Evolutionary conservation across 2,113 vertebrate species (phyloP).

Genomic region (Ictalurus furcatus): DNA sequence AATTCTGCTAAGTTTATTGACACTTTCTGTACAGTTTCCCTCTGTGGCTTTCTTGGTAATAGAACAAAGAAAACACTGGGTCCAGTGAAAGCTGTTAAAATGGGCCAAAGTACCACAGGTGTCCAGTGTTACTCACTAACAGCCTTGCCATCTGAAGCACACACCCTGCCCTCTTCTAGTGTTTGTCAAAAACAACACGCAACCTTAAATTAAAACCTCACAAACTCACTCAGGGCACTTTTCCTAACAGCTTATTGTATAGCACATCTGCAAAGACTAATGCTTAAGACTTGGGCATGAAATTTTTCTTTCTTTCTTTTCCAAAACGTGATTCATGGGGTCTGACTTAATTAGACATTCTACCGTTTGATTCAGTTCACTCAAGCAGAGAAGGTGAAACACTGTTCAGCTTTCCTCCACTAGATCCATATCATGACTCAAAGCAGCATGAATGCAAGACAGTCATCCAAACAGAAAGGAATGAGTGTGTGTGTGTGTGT

Average conservation of each 20-base stretch:
- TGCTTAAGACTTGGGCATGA: not conserved
- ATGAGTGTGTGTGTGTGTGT: not conserved
- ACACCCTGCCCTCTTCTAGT: constrained; percentile 35
- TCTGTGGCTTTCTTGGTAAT: constrained; percentile 14
- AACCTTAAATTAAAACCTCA: constrained; percentile 53
- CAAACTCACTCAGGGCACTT: constrained; percentile 12
- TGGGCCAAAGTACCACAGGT: constrained; percentile 57
- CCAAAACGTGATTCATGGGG: constrained; percentile 35
- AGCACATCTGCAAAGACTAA: constrained; percentile 8
- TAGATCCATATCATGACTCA: constrained; percentile 38
- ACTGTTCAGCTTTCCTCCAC: constrained; percentile 12
- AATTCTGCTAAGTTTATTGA: not conserved
- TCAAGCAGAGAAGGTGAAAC: constrained; percentile 12
- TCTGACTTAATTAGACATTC: constrained; percentile 17
- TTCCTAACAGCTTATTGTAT: not conserved
- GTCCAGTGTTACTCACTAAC: constrained; percentile 56
- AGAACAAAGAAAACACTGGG: constrained; percentile 1
- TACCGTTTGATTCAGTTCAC: not conserved
- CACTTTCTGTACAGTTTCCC: constrained; percentile 43
- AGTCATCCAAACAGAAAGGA: constrained; percentile 35
- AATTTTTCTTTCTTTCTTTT: constrained; percentile 2
- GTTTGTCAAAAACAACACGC: constrained; percentile 57
- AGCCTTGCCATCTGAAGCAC: constrained; percentile 56
- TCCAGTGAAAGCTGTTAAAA: constrained; percentile 11
- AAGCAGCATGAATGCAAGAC: constrained; percentile 4